Percentiles rank a stretch among this genome's conserved stretches.
Conservation (phyloP, 1,140 invertebrate species). For the Drosophila ananassae region DNA sequence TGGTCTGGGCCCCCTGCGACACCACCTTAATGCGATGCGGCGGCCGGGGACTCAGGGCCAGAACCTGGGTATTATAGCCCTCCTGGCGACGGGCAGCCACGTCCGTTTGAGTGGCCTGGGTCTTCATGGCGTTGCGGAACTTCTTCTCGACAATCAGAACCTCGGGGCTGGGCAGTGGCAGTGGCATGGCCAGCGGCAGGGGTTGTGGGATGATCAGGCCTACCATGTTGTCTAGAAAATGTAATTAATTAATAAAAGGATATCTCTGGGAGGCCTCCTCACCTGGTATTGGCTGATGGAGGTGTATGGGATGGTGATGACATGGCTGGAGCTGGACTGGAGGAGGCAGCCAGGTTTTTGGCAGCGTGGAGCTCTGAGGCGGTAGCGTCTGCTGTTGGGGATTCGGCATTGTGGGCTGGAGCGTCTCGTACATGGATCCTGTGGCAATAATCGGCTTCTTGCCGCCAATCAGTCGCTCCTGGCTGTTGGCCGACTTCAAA, state of each 20-base stretch:
- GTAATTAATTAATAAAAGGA: not conserved
- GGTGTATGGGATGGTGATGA: conserved; percentile 75
- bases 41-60: conserved; percentile 91
- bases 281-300: conserved; percentile 71
- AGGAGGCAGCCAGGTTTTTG: conserved; percentile 63
- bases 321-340: conserved; percentile 61
- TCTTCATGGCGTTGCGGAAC: conserved; percentile 94
- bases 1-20: conserved; percentile 94
- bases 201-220: conserved; percentile 66
- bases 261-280: not conserved
- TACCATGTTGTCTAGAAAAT: conserved; percentile 59
- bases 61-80: conserved; percentile 88
- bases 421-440: conserved; percentile 72
- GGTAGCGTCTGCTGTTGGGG: conserved; percentile 33
- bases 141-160: conserved; percentile 88
- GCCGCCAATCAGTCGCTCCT: conserved; percentile 88
- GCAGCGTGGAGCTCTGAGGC: conserved; percentile 57
- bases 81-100: conserved; percentile 86
- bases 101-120: conserved; percentile 96
- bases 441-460: conserved; percentile 85
- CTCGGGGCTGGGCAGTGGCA: conserved; percentile 71
- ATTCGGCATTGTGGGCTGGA: conserved; percentile 57
- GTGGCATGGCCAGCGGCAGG: conserved; percentile 54
- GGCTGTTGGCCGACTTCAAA: conserved; percentile 86
- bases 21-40: conserved; percentile 92